phyloP scores from a whole-genome alignment of 2,113 vertebrate species.

The Camelus dromedarius region DNA sequence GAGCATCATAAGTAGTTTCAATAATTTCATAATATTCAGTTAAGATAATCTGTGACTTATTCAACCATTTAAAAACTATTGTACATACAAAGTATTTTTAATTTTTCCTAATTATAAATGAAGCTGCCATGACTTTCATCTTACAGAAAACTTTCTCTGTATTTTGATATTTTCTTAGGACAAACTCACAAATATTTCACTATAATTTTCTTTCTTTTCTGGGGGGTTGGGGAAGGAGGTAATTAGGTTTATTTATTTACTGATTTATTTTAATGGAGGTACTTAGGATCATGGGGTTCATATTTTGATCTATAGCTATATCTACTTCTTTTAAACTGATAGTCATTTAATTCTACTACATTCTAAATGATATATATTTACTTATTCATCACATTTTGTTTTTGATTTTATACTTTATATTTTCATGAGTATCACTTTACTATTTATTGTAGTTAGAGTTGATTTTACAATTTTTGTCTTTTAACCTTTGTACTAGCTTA shows the following conservation, averaged over 20 bases:
- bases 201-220: not conserved
- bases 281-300: too few species aligned
- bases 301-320: not conserved
- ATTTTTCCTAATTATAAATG: conserved; percentile 35
- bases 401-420: not conserved
- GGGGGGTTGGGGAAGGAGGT: too few species aligned
- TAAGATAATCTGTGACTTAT: not conserved
- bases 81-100: not conserved
- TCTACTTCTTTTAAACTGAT: not conserved
- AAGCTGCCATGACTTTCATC: not conserved
- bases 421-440: not conserved
- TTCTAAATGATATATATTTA: not conserved
- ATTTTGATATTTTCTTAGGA: conserved; percentile 28
- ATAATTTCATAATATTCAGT: not conserved
- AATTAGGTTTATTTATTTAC: too few species aligned
- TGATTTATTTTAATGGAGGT: too few species aligned
- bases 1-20: not conserved
- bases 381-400: not conserved
- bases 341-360: not conserved
- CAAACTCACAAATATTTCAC: not conserved
- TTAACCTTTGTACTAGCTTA: not conserved
- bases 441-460: not conserved
- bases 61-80: not conserved
- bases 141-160: conserved; percentile 1
- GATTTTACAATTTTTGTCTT: not conserved